Percentiles rank a stretch among this genome's conserved stretches.
Conservation (phyloP, 2,797 vertebrate genomes). For the Champsocephalus esox region DNA sequence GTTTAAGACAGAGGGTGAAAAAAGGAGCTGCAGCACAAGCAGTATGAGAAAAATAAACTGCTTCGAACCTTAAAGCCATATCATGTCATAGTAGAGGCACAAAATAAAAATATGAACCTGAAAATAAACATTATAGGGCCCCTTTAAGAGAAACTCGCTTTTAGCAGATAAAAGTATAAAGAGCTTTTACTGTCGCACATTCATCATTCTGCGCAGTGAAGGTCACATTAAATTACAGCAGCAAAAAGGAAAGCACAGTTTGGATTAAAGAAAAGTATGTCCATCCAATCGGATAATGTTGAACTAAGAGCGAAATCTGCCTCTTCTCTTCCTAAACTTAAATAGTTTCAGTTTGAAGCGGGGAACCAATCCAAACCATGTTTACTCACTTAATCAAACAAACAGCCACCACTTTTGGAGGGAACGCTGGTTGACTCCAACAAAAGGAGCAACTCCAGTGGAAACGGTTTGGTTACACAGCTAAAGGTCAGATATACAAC, state of each 20-base stretch:
- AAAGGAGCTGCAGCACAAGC: too few species aligned
- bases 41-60: too few species aligned
- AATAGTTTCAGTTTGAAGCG: neutral
- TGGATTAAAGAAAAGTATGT: neutral
- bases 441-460: neutral
- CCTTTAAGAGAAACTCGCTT: neutral
- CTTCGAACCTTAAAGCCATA: too few species aligned
- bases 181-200: neutral
- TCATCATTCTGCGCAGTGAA: neutral
- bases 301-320: neutral
- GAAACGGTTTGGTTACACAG: neutral
- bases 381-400: neutral
- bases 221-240: neutral
- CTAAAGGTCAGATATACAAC: neutral
- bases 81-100: too few species aligned
- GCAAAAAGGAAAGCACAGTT: neutral
- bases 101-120: too few species aligned
- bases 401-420: neutral
- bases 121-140: too few species aligned
- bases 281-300: neutral
- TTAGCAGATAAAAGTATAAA: neutral
- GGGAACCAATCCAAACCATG: neutral
- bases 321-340: neutral
- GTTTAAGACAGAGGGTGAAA: too few species aligned
- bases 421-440: neutral